These are phyloP conservation scores for Symphodus melops DNA, from an alignment of 2,113 vertebrate genomes.

Conservation along the genomic window DNA sequence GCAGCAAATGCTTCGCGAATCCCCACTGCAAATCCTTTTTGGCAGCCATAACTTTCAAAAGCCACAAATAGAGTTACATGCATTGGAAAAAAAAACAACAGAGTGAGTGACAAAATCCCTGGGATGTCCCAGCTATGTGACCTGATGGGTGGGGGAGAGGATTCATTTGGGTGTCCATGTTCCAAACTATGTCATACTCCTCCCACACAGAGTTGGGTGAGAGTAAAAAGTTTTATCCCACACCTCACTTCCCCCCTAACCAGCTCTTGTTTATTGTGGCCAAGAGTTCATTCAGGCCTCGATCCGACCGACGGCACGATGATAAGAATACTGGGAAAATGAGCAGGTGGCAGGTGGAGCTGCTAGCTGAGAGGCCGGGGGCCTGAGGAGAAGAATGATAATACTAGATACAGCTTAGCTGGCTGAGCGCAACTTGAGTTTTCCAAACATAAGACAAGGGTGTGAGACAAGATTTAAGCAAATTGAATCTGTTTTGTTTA, in stretches of 20 bases:
- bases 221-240: constrained; percentile 20
- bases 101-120: constrained; percentile 56
- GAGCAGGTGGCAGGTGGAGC: constrained; percentile 76
- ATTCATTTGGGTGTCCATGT: background rate
- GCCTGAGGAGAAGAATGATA: constrained; percentile 61
- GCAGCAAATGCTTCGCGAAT: constrained; percentile 8
- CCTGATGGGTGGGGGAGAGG: constrained; percentile 17
- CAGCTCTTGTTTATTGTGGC: constrained; percentile 62
- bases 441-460: constrained; percentile 19
- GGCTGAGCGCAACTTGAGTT: constrained; percentile 19
- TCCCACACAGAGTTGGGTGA: constrained; percentile 6
- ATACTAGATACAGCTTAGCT: constrained; percentile 40
- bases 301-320: constrained; percentile 25
- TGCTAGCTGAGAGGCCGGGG: constrained; percentile 25
- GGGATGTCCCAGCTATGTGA: constrained; percentile 57
- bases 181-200: constrained; percentile 9
- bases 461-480: background rate
- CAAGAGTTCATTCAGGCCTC: constrained; percentile 57
- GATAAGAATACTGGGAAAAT: constrained; percentile 83
- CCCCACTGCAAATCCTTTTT: constrained; percentile 37
- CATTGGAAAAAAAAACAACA: constrained; percentile 42
- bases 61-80: constrained; percentile 56
- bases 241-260: constrained; percentile 31
- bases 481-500: too few species aligned
- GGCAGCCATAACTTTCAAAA: constrained; percentile 32